Evolutionary conservation across 2,888 invertebrate genomes (phyloP).

Genomic region (Heliconius ismenius): DNA sequence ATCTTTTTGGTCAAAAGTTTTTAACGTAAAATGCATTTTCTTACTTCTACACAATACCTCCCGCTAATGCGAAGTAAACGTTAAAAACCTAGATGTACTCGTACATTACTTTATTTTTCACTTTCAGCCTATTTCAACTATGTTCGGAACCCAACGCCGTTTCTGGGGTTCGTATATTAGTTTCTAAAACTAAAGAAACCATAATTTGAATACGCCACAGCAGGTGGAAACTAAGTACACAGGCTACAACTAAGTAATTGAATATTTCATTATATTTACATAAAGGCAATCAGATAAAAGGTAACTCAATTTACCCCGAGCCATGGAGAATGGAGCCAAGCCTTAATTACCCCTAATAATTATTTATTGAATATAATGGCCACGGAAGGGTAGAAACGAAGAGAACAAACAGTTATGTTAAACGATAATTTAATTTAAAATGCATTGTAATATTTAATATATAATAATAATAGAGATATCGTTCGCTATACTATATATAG

Average conservation of each 20-base stretch:
- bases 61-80: no score
- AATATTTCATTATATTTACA: constrained; percentile 13
- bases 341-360: constrained; percentile 18
- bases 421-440: background rate
- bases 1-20: background rate
- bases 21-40: background rate
- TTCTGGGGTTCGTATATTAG: no score
- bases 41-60: background rate
- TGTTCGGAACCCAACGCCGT: no score
- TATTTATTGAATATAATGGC: constrained; percentile 14
- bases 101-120: no score
- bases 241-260: background rate
- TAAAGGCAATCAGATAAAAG: constrained; percentile 7
- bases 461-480: background rate
- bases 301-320: constrained; percentile 18
- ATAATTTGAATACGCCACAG: constrained; percentile 1
- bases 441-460: background rate
- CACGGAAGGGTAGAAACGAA: background rate
- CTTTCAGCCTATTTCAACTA: no score
- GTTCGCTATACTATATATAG: background rate
- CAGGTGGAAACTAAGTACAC: background rate
- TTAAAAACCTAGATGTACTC: no score
- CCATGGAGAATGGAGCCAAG: constrained; percentile 1
- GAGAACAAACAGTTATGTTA: background rate
- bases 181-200: background rate